Conservation (phyloP, 2,113 vertebrate genomes). For the Lonchura striata region DNA sequence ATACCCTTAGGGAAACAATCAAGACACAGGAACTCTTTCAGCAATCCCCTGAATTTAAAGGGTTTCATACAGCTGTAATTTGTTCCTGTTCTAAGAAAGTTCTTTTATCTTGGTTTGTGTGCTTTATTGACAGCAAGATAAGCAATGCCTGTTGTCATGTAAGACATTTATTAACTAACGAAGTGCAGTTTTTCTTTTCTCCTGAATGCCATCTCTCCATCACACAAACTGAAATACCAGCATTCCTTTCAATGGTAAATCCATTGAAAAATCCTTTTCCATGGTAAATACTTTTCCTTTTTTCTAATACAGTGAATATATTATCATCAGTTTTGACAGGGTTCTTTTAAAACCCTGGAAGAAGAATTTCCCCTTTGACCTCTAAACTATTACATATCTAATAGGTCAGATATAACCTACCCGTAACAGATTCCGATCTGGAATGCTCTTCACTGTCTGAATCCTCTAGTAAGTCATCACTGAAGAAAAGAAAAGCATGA, state of each 20-base stretch:
- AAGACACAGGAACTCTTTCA: background rate
- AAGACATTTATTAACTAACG: background rate
- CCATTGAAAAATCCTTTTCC: background rate
- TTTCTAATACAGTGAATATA: background rate
- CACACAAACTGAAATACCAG: background rate
- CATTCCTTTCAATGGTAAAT: background rate
- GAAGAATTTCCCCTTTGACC: background rate
- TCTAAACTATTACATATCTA: background rate
- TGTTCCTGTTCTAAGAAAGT: background rate
- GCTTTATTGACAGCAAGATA: conserved; percentile 15
- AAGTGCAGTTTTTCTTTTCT: background rate
- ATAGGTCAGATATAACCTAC: conserved; percentile 65
- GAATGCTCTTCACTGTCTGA: conserved; percentile 99
- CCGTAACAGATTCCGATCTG: conserved; percentile 95
- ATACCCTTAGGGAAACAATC: background rate
- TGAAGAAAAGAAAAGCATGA: conserved; percentile 43
- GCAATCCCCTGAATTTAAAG: background rate
- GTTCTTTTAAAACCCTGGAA: background rate
- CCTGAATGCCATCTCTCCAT: background rate
- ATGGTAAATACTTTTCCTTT: background rate
- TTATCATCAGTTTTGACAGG: background rate
- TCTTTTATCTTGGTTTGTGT: background rate
- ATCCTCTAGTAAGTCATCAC: conserved; percentile 97
- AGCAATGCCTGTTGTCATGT: background rate
- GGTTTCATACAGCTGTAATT: background rate